phyloP scores from a whole-genome alignment of 35 echinoderm and acorn worm genomes.

The Chiridota heheva region DNA sequence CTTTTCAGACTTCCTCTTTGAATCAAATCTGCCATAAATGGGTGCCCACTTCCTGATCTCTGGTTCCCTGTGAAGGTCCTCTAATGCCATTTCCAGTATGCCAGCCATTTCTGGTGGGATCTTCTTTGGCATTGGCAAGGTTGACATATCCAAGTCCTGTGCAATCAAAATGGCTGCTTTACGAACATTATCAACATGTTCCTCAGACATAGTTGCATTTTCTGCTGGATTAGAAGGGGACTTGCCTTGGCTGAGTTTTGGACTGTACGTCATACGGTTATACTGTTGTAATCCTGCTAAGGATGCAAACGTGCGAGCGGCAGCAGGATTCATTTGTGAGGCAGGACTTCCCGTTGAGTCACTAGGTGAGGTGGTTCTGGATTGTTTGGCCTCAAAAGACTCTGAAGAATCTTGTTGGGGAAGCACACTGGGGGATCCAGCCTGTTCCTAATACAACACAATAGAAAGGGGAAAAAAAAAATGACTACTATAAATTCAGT shows the following conservation, averaged over 20 bases:
- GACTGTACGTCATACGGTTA: conserved; percentile 38
- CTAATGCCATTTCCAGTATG: conserved; percentile 79
- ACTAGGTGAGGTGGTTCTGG: too few species aligned
- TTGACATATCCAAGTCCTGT: conserved; percentile 35
- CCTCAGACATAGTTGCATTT: conserved; percentile 30
- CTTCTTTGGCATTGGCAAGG: conserved; percentile 65
- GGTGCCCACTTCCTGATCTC: conserved; percentile 94
- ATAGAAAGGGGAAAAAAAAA: too few species aligned
- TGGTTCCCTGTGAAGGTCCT: conserved; percentile 68
- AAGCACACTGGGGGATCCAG: too few species aligned
- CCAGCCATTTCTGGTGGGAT: conserved; percentile 66
- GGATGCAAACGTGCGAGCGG: neutral
- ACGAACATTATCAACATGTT: conserved; percentile 29
- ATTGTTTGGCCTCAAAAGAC: too few species aligned
- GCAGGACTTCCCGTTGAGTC: too few species aligned
- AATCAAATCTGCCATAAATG: conserved; percentile 99
- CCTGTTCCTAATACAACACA: too few species aligned
- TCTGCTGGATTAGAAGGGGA: conserved; percentile 16
- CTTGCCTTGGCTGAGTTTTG: conserved; percentile 29
- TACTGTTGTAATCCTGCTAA: conserved; percentile 10
- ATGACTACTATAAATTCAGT: too few species aligned
- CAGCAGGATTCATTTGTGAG: conserved; percentile 17
- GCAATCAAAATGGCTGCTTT: conserved; percentile 37
- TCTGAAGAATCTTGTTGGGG: too few species aligned
- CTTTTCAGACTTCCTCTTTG: conserved; percentile 94